Evolutionary conservation across 2,888 invertebrate genomes (phyloP).

Genomic region (Clostera curtula): DNA sequence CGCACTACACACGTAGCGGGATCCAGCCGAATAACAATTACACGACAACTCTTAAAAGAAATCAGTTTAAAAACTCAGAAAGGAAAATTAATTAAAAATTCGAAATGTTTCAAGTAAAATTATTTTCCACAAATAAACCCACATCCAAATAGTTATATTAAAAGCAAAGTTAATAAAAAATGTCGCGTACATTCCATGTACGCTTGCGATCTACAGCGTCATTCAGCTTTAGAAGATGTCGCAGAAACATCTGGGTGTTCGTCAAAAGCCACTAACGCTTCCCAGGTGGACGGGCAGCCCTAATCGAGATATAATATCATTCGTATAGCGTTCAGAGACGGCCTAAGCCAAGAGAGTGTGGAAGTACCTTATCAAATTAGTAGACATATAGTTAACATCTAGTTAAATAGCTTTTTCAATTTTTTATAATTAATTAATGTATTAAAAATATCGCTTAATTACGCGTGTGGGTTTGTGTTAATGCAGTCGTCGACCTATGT

Average conservation of each 20-base stretch:
- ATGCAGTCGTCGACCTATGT: constrained; percentile 55
- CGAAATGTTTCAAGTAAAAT: constrained; percentile 38
- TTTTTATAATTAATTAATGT: constrained; percentile 27
- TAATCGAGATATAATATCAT: constrained; percentile 26
- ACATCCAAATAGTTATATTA: constrained; percentile 63
- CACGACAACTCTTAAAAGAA: constrained; percentile 61
- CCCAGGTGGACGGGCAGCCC: constrained; percentile 9
- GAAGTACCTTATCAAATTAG: constrained; percentile 28
- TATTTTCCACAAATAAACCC: constrained; percentile 58
- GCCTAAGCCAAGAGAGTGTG: constrained; percentile 27
- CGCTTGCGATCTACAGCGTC: constrained; percentile 33
- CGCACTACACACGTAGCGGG: constrained; percentile 28
- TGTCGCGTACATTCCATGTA: constrained; percentile 36
- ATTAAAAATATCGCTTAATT: constrained; percentile 40
- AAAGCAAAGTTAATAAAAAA: constrained; percentile 51
- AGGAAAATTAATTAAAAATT: constrained; percentile 36
- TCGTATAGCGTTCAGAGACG: constrained; percentile 42
- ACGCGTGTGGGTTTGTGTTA: constrained; percentile 72
- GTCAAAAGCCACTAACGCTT: constrained; percentile 10
- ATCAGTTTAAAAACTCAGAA: constrained; percentile 45
- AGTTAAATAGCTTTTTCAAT: constrained; percentile 28
- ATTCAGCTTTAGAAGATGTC: constrained; percentile 38
- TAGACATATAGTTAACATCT: constrained; percentile 31
- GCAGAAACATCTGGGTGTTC: constrained; percentile 35
- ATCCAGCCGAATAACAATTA: constrained; percentile 28